Percentiles rank a stretch among this genome's conserved stretches.
Conservation (phyloP, 2,797 vertebrate genomes). For the Myiotriccus ornatus region DNA sequence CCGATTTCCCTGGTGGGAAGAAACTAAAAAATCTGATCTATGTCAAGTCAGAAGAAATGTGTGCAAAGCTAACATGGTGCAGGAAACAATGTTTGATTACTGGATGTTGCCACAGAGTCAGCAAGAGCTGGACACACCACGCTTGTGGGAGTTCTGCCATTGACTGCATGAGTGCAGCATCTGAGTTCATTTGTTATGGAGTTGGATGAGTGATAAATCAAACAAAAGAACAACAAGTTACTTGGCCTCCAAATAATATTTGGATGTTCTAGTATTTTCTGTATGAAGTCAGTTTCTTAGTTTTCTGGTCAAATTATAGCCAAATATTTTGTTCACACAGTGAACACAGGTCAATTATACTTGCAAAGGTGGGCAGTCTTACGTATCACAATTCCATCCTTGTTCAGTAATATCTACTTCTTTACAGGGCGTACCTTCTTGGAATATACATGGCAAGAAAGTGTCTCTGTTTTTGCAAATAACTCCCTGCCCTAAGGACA, state of each 20-base stretch:
- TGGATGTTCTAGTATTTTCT: not conserved
- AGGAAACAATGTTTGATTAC: not conserved
- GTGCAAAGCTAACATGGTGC: not conserved
- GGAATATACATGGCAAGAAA: not conserved
- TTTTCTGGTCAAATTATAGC: not conserved
- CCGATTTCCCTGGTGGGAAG: not conserved
- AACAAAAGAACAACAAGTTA: constrained; percentile 14
- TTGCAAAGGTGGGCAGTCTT: not conserved
- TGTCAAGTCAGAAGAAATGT: not conserved
- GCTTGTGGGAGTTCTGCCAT: not conserved
- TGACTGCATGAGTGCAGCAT: not conserved
- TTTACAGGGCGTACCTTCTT: not conserved
- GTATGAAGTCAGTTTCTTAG: not conserved
- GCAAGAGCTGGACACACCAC: not conserved
- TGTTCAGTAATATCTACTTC: not conserved
- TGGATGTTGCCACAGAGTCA: not conserved
- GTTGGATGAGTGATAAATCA: not conserved
- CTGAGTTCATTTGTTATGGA: not conserved
- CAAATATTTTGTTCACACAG: not conserved
- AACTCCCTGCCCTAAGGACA: not conserved
- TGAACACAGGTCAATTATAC: not conserved
- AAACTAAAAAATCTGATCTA: not conserved
- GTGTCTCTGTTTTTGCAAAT: not conserved
- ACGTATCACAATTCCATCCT: not conserved
- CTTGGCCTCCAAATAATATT: not conserved